These are phyloP conservation scores for Rhincodon typus DNA, from an alignment of 2,797 vertebrate genomes.

Conservation along the genomic window DNA sequence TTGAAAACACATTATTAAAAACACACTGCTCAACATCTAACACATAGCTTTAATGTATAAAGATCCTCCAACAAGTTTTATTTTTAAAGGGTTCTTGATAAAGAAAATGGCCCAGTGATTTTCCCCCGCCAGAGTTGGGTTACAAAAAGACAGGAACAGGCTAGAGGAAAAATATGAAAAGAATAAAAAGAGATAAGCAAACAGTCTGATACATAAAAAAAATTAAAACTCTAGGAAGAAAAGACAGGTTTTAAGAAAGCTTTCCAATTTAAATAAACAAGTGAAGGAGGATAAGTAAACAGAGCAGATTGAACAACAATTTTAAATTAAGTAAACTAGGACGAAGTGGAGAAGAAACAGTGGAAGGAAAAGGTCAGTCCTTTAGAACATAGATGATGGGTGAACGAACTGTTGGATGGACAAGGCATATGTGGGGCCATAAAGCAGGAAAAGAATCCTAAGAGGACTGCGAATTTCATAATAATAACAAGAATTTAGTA, in stretches of 20 bases:
- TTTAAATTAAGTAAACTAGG: too few relatives aligned
- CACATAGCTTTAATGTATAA: not conserved
- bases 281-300: too few relatives aligned
- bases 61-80: not conserved
- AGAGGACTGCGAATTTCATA: not conserved
- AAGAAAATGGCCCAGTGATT: not conserved
- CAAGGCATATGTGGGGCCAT: not conserved
- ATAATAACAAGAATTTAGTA: not conserved
- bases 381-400: not conserved
- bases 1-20: not conserved
- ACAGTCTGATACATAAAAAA: not conserved
- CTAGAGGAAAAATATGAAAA: not conserved
- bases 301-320: too few relatives aligned
- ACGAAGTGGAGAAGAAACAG: too few relatives aligned
- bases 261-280: too few relatives aligned
- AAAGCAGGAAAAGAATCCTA: not conserved
- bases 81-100: not conserved
- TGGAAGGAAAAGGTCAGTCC: not conserved
- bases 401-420: not conserved
- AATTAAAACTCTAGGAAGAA: not conserved
- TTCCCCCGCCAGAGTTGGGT: not conserved
- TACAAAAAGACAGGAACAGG: not conserved
- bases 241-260: too few relatives aligned
- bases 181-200: not conserved
- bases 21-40: not conserved